Conservation (phyloP, 2,113 vertebrate genomes). For the Tenebrosternarchus preto region DNA sequence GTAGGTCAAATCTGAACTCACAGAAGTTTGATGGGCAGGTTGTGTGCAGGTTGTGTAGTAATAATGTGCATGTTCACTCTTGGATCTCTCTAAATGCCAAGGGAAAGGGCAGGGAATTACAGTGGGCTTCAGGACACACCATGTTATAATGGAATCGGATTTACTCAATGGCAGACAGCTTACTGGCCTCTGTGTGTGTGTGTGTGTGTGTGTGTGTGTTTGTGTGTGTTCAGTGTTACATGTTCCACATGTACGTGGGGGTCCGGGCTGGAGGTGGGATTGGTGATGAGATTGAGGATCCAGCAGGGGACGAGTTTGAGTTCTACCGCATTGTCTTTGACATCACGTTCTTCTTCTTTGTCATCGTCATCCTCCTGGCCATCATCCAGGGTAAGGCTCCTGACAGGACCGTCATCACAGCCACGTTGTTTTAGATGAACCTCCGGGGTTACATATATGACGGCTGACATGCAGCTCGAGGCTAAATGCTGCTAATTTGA, state of each 20-base stretch:
- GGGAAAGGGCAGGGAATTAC: neutral
- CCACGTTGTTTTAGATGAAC: neutral
- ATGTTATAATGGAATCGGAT: too few relatives aligned
- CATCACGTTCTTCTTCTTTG: conserved; percentile 98
- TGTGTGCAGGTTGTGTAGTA: neutral
- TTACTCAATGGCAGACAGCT: too few relatives aligned
- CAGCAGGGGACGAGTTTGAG: conserved; percentile 93
- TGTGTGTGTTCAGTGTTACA: conserved; percentile 82
- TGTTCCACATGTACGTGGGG: conserved; percentile 98
- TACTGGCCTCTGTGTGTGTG: neutral
- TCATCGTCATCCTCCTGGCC: conserved; percentile 94
- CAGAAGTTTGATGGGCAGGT: neutral
- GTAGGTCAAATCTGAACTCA: too few relatives aligned
- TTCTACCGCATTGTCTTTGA: conserved; percentile 93
- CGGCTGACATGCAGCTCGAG: neutral
- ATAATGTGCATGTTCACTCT: neutral
- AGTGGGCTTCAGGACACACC: neutral
- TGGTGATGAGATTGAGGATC: conserved; percentile 94
- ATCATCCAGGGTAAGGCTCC: conserved; percentile 90
- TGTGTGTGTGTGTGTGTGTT: conserved; percentile 13
- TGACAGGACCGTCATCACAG: neutral
- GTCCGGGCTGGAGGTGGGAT: conserved; percentile 94
- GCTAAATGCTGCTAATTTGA: too few relatives aligned
- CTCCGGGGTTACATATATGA: neutral
- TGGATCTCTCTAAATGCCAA: conserved; percentile 1